Conservation (phyloP, 2,113 vertebrate species). For the Corythaixoides concolor region DNA sequence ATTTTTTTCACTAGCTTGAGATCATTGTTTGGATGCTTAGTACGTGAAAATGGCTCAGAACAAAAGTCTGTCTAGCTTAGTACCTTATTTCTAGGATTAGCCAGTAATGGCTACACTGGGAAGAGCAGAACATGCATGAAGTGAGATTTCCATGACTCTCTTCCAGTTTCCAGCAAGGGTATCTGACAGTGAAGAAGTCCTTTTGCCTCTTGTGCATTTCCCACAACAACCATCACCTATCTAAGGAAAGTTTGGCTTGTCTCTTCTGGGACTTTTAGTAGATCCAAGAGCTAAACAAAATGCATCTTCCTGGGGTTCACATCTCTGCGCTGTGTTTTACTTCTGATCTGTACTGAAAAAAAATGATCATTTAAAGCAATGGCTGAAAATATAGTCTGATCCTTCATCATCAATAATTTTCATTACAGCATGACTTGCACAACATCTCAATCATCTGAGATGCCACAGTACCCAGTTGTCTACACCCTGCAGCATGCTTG, state of each 20-base stretch:
- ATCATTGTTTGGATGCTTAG: background rate
- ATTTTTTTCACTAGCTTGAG: background rate
- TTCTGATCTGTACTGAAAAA: background rate
- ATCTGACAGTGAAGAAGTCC: background rate
- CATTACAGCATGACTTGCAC: background rate
- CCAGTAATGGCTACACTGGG: background rate
- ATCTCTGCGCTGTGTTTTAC: background rate
- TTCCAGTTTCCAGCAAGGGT: background rate
- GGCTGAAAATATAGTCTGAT: background rate
- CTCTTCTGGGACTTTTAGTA: background rate
- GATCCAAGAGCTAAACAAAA: background rate
- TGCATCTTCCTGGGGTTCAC: background rate
- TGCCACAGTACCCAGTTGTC: background rate
- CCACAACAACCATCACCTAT: background rate
- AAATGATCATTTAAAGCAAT: background rate
- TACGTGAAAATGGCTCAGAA: background rate
- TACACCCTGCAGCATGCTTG: background rate
- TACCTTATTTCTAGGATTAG: background rate
- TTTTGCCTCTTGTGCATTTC: background rate
- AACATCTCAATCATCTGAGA: background rate
- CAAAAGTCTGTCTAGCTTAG: background rate
- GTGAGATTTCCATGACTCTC: slow-evolving; percentile 15
- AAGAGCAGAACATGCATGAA: background rate
- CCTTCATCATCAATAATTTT: background rate
- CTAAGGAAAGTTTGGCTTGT: background rate